Evolutionary conservation across 1,140 invertebrate genomes (phyloP), one percentile per base, ranked within the genome.

Genomic region (Maniola jurtina): DNA sequence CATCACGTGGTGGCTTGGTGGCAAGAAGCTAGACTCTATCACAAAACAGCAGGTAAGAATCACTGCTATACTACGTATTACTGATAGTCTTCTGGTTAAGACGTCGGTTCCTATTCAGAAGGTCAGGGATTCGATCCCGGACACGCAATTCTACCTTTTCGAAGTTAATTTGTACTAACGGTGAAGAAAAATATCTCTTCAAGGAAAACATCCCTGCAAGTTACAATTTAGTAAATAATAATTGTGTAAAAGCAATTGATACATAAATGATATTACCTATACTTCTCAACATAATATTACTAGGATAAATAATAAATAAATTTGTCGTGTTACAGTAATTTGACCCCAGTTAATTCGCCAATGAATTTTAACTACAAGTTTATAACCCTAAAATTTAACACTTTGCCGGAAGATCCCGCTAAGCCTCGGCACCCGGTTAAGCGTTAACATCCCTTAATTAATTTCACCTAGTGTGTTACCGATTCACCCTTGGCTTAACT

Each of bases 1-100:
- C 56, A 93, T 97, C 59, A 94, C 94, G 0, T 97, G 96, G 96
- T 97, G 94, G 93, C 93, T 96, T 81, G 95, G 95, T 25, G 94
- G 93, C 8, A 93, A 93, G 63, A 92, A 92, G 72, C 81, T 97
- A 86, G 90, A 71, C 40, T 82, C 83, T 33, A 70, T 79, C 10
- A 80, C 81, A 2, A 87, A 87, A 64, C 72, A 80, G 52, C 60
- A 73, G 68, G 85, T 86, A 74, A 78, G 38, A 11, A 35, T 13
- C 0, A 35, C 14, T 34, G 13, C 15, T 36, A 5, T 36, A 36
- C 5, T 36, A 36, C 36, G 36, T n/a, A n/a, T n/a, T n/a, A n/a
- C n/a, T n/a, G n/a, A n/a, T n/a, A n/a, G n/a, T n/a, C n/a, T n/a
- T n/a, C n/a, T n/a, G n/a, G n/a, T n/a, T n/a, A n/a, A n/a, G n/a